Percentiles rank a stretch among this genome's conserved stretches.
These are phyloP conservation scores for Marronus borbonicus DNA, from an alignment of 2,888 invertebrate genomes.

Conservation along the genomic window DNA sequence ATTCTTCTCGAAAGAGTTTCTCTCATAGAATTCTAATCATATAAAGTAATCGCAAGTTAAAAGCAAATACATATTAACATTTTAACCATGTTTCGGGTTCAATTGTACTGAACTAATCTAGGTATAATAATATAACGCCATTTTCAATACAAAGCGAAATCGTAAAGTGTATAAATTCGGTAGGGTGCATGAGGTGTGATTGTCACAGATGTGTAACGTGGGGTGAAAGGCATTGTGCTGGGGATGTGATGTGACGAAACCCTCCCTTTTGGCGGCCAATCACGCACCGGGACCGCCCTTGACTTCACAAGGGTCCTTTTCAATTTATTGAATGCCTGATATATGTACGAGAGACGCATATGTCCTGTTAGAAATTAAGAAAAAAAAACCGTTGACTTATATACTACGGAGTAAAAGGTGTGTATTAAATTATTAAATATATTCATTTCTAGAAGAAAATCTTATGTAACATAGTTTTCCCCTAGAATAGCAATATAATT, in stretches of 20 bases:
- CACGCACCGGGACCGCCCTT: slow-evolving; percentile 66
- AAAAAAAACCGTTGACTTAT: slow-evolving; percentile 40
- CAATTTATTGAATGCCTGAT: slow-evolving; percentile 54
- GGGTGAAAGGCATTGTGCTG: slow-evolving; percentile 36
- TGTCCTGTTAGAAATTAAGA: not conserved
- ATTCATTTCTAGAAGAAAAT: too few species aligned
- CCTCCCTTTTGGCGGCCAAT: slow-evolving; percentile 66
- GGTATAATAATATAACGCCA: slow-evolving; percentile 35
- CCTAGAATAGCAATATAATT: too few species aligned
- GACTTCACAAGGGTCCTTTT: slow-evolving; percentile 63
- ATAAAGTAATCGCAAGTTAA: not conserved
- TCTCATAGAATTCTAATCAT: not conserved
- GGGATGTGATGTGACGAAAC: slow-evolving; percentile 65
- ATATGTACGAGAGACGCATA: slow-evolving; percentile 34
- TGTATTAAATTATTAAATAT: not conserved
- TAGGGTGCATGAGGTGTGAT: slow-evolving; percentile 35
- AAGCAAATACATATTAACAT: slow-evolving; percentile 4
- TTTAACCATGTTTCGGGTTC: slow-evolving; percentile 6
- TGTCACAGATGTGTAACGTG: slow-evolving; percentile 43
- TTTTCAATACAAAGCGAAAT: slow-evolving; percentile 35
- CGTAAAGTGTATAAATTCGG: slow-evolving; percentile 33
- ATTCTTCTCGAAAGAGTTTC: too few species aligned
- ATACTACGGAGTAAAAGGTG: not conserved
- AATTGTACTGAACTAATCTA: slow-evolving; percentile 26
- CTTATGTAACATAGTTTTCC: too few species aligned